Conservation (phyloP, 1,140 invertebrate species). For the Dendroctonus valens region DNA sequence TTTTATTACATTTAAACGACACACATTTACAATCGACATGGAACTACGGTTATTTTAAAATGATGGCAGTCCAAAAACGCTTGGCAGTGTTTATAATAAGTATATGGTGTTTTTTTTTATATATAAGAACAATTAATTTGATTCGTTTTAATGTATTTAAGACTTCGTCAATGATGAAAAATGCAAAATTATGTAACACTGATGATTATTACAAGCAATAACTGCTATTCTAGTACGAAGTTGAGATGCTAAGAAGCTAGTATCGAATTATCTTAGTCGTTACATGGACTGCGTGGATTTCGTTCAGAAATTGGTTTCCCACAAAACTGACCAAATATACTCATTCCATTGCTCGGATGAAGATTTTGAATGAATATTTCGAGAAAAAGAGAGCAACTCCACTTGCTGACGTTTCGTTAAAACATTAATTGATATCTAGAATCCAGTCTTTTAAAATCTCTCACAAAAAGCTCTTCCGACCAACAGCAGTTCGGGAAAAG, state of each 20-base stretch:
- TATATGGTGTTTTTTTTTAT: conserved; percentile 11
- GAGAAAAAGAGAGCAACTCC: conserved; percentile 16
- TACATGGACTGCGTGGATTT: conserved; percentile 33
- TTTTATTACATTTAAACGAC: conserved; percentile 29
- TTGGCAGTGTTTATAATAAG: conserved; percentile 46
- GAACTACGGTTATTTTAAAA: conserved; percentile 39
- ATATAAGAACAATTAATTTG: no score
- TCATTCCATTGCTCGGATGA: no score
- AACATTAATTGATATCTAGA: background rate
- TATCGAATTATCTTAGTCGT: background rate
- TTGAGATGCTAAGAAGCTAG: conserved; percentile 7
- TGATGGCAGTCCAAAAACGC: conserved; percentile 46
- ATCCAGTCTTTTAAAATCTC: conserved; percentile 30
- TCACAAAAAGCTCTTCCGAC: background rate
- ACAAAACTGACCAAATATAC: conserved; percentile 9
- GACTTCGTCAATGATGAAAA: background rate
- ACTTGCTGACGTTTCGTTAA: background rate
- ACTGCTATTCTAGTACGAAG: conserved; percentile 14
- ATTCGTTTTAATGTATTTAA: no score
- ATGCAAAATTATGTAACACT: background rate
- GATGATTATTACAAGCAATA: conserved; percentile 2
- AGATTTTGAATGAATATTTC: conserved; percentile 7
- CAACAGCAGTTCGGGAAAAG: no score
- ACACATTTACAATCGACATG: conserved; percentile 20
- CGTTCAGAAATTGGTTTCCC: background rate